Evolutionary conservation across 2,113 vertebrate genomes (phyloP).

Genomic region (Notarius quadriscutis): DNA sequence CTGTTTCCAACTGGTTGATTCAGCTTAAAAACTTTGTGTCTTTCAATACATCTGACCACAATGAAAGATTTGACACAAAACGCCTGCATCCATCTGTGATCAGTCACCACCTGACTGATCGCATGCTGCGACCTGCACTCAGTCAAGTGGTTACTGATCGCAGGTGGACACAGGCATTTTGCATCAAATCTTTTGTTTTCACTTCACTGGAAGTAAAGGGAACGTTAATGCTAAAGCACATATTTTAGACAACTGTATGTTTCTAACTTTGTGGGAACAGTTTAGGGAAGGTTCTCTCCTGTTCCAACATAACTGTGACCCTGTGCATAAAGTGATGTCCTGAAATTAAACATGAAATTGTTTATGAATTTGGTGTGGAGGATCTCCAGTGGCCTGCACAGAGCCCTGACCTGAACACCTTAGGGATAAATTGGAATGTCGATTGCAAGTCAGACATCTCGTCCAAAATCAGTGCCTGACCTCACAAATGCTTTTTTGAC

Average conservation of each 20-base stretch:
- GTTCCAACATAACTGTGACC: background rate
- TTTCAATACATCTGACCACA: too few relatives aligned
- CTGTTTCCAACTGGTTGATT: too few relatives aligned
- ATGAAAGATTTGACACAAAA: too few relatives aligned
- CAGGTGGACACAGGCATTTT: too few relatives aligned
- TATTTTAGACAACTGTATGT: background rate
- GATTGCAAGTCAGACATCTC: background rate
- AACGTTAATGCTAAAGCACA: background rate
- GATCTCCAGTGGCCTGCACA: background rate
- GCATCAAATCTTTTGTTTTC: too few relatives aligned
- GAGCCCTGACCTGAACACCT: slow-evolving; percentile 1
- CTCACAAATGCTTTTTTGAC: background rate
- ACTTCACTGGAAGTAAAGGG: background rate
- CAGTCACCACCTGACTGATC: too few relatives aligned
- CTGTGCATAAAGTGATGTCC: background rate
- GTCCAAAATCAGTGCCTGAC: background rate
- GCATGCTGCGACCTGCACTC: too few relatives aligned
- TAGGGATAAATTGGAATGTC: background rate
- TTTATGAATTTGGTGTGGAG: background rate
- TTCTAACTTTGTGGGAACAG: background rate
- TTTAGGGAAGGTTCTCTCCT: background rate
- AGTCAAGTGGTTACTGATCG: too few relatives aligned
- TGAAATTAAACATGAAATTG: background rate
- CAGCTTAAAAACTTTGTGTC: too few relatives aligned
- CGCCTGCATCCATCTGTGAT: too few relatives aligned